These are phyloP conservation scores for Grantiella picta DNA, from an alignment of 2,113 vertebrate species.

Conservation along the genomic window DNA sequence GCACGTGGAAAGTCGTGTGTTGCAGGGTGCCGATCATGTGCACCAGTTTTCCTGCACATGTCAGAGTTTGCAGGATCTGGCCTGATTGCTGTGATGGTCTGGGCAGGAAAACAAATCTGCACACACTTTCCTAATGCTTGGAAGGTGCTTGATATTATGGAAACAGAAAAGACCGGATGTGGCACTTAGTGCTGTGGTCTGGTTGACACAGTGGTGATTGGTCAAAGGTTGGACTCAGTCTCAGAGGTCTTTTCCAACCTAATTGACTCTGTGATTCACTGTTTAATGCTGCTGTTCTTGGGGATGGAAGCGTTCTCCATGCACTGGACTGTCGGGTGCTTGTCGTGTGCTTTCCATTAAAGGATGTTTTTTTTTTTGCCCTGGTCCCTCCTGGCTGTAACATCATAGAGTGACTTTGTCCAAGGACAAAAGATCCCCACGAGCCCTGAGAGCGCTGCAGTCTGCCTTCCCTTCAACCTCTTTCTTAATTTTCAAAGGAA, in stretches of 20 bases:
- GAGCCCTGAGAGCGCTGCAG: neutral
- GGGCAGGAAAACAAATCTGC: neutral
- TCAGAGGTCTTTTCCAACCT: neutral
- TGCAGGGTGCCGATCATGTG: neutral
- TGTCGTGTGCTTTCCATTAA: neutral
- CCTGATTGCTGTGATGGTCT: neutral
- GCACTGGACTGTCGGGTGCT: neutral
- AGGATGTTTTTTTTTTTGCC: neutral
- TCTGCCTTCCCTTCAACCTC: neutral
- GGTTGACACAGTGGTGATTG: neutral
- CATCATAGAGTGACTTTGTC: conserved; percentile 32
- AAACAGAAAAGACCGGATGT: neutral
- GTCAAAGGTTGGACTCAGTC: neutral
- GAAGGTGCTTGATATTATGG: neutral
- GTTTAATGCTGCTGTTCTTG: neutral
- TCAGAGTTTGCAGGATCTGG: neutral
- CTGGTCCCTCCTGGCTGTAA: conserved; percentile 12
- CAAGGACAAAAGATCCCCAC: conserved; percentile 48
- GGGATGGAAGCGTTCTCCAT: neutral
- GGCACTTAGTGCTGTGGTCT: neutral
- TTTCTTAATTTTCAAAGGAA: conserved; percentile 34
- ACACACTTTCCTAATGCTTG: neutral
- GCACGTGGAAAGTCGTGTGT: neutral
- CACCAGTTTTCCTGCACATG: neutral
- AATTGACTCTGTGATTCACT: neutral